Conservation (phyloP, 2,888 invertebrate species). For the Itoplectis maculator region DNA sequence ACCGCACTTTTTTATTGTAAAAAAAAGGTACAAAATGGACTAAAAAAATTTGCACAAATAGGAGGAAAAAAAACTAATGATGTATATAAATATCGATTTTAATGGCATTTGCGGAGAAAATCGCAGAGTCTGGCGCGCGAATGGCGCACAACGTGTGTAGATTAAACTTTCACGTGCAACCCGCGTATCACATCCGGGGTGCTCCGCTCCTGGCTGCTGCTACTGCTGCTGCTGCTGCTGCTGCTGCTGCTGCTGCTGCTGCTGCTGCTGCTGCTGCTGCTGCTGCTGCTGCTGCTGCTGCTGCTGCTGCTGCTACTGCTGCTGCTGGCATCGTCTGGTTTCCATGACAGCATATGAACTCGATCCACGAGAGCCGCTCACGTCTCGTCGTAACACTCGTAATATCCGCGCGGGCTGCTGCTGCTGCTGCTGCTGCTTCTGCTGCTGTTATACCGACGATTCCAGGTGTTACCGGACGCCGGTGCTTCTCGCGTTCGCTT, state of each 20-base stretch:
- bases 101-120: slow-evolving; percentile 8
- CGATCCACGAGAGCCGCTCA: slow-evolving; percentile 46
- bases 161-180: slow-evolving; percentile 54
- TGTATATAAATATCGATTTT: background rate
- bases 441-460: slow-evolving; percentile 39
- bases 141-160: slow-evolving; percentile 24
- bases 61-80: too few species aligned
- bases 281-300: too few species aligned
- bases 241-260: too few species aligned
- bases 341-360: slow-evolving; percentile 56
- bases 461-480: slow-evolving; percentile 68
- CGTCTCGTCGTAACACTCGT: slow-evolving; percentile 60
- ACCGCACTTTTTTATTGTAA: too few species aligned
- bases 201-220: slow-evolving; percentile 18
- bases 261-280: too few species aligned
- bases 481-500: slow-evolving; percentile 50
- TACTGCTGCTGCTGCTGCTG: too few species aligned
- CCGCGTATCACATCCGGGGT: slow-evolving; percentile 38
- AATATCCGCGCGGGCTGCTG: slow-evolving; percentile 61
- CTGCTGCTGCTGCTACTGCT: too few species aligned
- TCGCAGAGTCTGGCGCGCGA: slow-evolving; percentile 38
- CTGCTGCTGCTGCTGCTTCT: slow-evolving; percentile 40
- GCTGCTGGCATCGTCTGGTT: slow-evolving; percentile 47
- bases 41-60: too few species aligned
- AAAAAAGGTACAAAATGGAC: too few species aligned